Conservation (phyloP, 2,797 vertebrate genomes). For the Mus caroli region DNA sequence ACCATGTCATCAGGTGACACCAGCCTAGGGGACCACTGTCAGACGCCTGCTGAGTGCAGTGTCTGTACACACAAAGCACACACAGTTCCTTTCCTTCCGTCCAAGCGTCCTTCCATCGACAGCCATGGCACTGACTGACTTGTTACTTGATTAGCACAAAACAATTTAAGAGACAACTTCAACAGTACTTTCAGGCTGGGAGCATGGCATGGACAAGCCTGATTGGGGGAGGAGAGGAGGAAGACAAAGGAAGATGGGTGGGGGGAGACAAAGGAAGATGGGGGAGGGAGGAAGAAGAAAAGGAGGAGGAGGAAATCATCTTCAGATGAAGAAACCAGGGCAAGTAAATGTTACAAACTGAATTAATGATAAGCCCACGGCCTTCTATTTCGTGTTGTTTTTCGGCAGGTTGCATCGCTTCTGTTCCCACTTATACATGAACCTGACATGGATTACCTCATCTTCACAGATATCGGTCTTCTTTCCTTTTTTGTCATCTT, state of each 20-base stretch:
- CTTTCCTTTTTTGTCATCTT: constrained; percentile 93
- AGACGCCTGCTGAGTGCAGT: not conserved
- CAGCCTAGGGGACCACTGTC: not conserved
- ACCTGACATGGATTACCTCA: constrained; percentile 90
- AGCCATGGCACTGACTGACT: not conserved
- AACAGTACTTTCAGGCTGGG: constrained; percentile 1
- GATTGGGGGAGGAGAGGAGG: not conserved
- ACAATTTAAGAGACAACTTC: not conserved
- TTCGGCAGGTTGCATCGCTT: not conserved
- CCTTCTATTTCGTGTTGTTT: constrained; percentile 6
- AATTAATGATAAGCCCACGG: constrained; percentile 36
- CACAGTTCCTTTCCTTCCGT: constrained; percentile 9
- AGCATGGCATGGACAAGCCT: not conserved
- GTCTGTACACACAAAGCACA: not conserved
- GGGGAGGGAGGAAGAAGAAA: no score
- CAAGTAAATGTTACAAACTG: not conserved
- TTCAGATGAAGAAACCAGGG: constrained; percentile 46
- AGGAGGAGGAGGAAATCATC: not conserved
- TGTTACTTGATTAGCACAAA: constrained; percentile 43
- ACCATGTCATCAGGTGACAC: not conserved
- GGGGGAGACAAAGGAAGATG: not conserved
- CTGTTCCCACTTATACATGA: constrained; percentile 1
- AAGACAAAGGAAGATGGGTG: not conserved
- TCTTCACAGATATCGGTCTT: constrained; percentile 95
- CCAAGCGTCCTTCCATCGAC: not conserved